These are phyloP conservation scores for Aphaenogaster floridana DNA, from an alignment of 1,140 invertebrate species.

Conservation along the genomic window DNA sequence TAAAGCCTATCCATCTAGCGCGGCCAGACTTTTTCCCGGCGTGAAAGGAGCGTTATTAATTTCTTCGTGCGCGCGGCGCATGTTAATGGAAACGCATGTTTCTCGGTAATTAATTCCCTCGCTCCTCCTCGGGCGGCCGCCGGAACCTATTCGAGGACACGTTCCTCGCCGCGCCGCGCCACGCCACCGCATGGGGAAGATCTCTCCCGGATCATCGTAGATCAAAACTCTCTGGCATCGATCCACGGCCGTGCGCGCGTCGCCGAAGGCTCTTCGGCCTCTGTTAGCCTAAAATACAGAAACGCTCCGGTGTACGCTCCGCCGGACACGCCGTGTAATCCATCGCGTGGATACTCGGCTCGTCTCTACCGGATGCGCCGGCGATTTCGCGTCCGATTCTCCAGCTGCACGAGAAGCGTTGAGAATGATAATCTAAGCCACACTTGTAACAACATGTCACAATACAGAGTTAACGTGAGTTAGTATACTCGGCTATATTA, in stretches of 20 bases:
- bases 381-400: constrained; percentile 31
- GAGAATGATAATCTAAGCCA: constrained; percentile 56
- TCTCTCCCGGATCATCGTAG: constrained; percentile 65
- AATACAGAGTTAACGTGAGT: constrained; percentile 33
- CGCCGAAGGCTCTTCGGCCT: constrained; percentile 56
- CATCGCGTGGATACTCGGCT: constrained; percentile 58
- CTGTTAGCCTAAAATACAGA: constrained; percentile 69
- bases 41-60: constrained; percentile 62
- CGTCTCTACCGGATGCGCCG: constrained; percentile 34
- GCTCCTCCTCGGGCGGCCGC: constrained; percentile 61
- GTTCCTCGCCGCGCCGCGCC: constrained; percentile 23
- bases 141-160: constrained; percentile 69
- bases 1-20: constrained; percentile 58
- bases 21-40: constrained; percentile 60
- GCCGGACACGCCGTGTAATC: constrained; percentile 58
- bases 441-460: constrained; percentile 56
- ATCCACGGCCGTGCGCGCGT: constrained; percentile 57
- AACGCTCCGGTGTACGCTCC: constrained; percentile 52
- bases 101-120: constrained; percentile 74
- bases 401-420: constrained; percentile 23
- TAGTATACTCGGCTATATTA: constrained; percentile 38
- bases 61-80: constrained; percentile 57
- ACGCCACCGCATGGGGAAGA: constrained; percentile 41
- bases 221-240: constrained; percentile 70
- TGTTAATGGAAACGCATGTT: constrained; percentile 67